A percentile compares a stretch with the other conserved stretches of the same genome.
Evolutionary conservation across 2,797 vertebrate genomes (phyloP).

Genomic region (Melopsittacus undulatus): DNA sequence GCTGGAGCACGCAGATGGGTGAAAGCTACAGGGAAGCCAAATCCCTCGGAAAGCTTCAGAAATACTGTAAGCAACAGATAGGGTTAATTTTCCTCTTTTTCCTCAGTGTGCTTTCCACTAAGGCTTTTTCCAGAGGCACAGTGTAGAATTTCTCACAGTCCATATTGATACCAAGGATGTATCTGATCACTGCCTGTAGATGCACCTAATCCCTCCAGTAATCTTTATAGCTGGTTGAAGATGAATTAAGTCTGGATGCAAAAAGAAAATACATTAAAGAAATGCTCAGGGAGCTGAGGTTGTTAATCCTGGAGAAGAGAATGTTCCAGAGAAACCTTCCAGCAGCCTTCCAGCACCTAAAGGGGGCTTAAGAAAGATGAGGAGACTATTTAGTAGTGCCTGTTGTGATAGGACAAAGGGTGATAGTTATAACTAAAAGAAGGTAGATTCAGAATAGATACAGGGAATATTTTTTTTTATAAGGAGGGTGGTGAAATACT

Average conservation of each 20-base stretch:
- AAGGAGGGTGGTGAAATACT: background rate
- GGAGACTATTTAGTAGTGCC: background rate
- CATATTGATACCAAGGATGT: background rate
- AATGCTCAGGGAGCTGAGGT: background rate
- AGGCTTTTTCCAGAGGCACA: background rate
- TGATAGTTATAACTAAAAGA: background rate
- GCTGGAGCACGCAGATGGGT: background rate
- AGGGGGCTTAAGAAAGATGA: background rate
- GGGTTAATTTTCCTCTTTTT: background rate
- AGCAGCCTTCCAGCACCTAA: background rate
- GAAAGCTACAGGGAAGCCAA: background rate
- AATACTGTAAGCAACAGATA: background rate
- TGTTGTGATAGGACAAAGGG: background rate
- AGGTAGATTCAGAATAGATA: background rate
- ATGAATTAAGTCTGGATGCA: background rate
- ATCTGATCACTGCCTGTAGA: background rate
- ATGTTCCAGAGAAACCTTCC: background rate
- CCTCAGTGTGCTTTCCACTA: background rate
- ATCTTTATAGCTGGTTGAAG: background rate
- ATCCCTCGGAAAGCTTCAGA: background rate
- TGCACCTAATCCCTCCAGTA: background rate
- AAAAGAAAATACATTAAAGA: background rate
- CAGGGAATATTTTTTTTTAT: background rate
- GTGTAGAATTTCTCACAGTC: background rate
- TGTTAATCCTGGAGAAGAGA: background rate